Percentiles rank a stretch among this genome's conserved stretches.
Conservation (phyloP, 1,140 invertebrate genomes). For the Neotoxoptera formosana region DNA sequence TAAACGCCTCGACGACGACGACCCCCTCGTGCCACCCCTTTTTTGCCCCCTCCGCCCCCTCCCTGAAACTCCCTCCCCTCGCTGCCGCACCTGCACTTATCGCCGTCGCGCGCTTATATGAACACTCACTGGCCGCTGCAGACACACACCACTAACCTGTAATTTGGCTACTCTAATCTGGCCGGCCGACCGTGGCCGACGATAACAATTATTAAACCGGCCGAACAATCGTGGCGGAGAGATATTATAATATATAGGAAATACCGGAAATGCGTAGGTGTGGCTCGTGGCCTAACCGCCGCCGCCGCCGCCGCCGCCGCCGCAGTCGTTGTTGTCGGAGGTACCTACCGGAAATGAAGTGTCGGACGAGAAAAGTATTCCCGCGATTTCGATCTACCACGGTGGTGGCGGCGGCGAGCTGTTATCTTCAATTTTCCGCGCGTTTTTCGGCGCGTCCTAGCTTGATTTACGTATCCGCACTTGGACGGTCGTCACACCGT, state of each 20-base stretch:
- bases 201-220: conserved; percentile 51
- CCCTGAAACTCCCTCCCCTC: background rate
- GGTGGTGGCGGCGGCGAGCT: no score
- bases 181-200: conserved; percentile 52
- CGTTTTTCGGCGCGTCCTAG: background rate
- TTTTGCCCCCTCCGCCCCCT: background rate
- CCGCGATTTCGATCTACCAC: conserved; percentile 14
- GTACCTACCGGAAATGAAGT: conserved; percentile 33
- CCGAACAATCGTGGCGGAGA: conserved; percentile 34
- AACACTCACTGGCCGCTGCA: background rate
- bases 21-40: background rate
- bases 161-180: conserved; percentile 53
- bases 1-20: background rate
- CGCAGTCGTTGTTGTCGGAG: background rate
- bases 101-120: background rate
- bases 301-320: background rate
- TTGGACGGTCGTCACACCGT: background rate
- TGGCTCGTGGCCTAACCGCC: conserved; percentile 42
- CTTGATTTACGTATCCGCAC: conserved; percentile 22
- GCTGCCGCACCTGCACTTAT: background rate
- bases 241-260: conserved; percentile 4
- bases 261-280: conserved; percentile 52
- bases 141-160: conserved; percentile 39
- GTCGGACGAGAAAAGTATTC: conserved; percentile 46
- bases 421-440: background rate